Evolutionary conservation across 2,797 vertebrate genomes (phyloP), one percentile per base, ranked within the genome.

Genomic region (Masticophis lateralis): DNA sequence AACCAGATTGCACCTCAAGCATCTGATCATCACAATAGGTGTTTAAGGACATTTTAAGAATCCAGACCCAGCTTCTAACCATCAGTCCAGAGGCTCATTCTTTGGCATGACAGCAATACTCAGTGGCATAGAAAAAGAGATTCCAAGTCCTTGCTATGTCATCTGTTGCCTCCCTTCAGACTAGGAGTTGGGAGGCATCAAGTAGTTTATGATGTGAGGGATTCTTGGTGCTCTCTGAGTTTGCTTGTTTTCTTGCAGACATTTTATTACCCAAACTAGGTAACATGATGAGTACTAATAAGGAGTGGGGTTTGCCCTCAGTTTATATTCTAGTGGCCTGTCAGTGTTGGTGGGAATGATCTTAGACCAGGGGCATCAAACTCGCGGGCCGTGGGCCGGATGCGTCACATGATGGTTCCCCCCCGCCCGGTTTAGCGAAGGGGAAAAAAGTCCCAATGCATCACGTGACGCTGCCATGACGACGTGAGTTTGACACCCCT

Each of bases 381-480:
- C 57, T 6, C 2, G 57, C 5, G 1, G 57, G 5, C 18, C 1
- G 0, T 2, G 0, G 18, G 2, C 5, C 0, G 5, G 57, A 59
- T 59, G 57, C 18, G 1, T 6, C 57, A 20, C 5, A 18, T 59
- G 57, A 18, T 20, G 57, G 16, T 4, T 57, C 4, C 5, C 57
- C 5, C 57, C 0, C 0, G 0, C 18, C 18, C 0, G 5, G 57
- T 59, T 59, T 59, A 59, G 57, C 18, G 1, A 59, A 20, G 57
- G 56, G 56, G 1, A 1, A 5, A 57, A 18, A 57, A 16, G 14
- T 57, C 16, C 16, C 5, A 14, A 57, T 57, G 16, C 56, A 1
- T 59, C 57, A 59, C 0, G 57, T 59, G 57, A 59, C 2, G 5
- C 57, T 5, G 0, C 57, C 1, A 4, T 59, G 57, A 59, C 0